phyloP scores from a whole-genome alignment of 2,797 vertebrate species.

The Eurystomus glaucurus region DNA sequence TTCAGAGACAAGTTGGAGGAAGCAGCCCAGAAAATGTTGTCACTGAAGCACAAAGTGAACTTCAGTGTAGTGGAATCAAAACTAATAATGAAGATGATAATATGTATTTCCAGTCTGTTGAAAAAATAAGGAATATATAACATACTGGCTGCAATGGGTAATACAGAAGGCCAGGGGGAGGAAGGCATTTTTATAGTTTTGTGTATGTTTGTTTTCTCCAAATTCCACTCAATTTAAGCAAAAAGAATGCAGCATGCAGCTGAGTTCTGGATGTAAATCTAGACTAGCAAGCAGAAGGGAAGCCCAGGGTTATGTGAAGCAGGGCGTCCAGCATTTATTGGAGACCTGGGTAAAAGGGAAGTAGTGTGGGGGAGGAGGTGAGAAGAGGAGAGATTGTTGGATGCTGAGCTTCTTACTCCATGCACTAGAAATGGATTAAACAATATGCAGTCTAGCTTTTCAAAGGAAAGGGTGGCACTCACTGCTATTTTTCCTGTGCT shows the following conservation, averaged over 20 bases:
- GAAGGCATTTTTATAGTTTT: not conserved
- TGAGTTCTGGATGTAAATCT: rapidly evolving
- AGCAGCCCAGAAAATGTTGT: conserved; percentile 28
- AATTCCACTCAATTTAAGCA: not conserved
- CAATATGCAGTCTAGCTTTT: not conserved
- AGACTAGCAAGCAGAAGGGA: not conserved
- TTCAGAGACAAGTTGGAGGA: conserved; percentile 13
- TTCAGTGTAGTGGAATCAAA: conserved; percentile 5
- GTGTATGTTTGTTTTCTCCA: not conserved
- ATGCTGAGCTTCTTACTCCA: not conserved
- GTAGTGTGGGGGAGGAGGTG: not conserved
- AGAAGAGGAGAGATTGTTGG: not conserved
- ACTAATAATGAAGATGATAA: conserved; percentile 12
- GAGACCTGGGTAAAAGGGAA: not conserved
- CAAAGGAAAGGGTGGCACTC: not conserved
- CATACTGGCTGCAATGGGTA: not conserved
- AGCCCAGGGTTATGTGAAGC: not conserved
- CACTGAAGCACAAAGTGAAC: not conserved
- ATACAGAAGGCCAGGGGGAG: not conserved
- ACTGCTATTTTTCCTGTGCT: not conserved
- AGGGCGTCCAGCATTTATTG: not conserved
- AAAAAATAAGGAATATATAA: not conserved
- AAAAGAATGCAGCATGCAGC: not conserved
- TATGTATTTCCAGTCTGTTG: not conserved
- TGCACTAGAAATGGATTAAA: not conserved